Conservation (phyloP, 2,888 invertebrate genomes). For the Nipponacmea schrenckii region DNA sequence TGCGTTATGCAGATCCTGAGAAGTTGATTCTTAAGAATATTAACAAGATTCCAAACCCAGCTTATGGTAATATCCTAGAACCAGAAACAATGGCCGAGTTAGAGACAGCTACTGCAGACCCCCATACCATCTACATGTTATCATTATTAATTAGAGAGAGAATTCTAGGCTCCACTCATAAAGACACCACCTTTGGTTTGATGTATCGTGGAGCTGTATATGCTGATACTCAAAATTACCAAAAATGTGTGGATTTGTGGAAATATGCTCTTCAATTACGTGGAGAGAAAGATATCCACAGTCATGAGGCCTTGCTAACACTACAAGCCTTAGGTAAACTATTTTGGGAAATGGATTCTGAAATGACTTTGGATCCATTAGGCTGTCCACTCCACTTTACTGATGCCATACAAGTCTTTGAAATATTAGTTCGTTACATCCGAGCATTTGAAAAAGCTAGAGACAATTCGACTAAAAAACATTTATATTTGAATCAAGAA, state of each 20-base stretch:
- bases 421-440: constrained; percentile 73
- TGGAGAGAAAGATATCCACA: constrained; percentile 77
- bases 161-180: constrained; percentile 85
- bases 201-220: constrained; percentile 72
- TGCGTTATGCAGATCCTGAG: constrained; percentile 69
- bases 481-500: constrained; percentile 24
- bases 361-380: constrained; percentile 55
- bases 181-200: constrained; percentile 82
- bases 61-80: constrained; percentile 46
- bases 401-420: constrained; percentile 79
- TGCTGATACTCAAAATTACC: constrained; percentile 74
- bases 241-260: constrained; percentile 89
- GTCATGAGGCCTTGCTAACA: constrained; percentile 85
- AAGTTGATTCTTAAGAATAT: constrained; percentile 35
- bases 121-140: constrained; percentile 73
- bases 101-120: constrained; percentile 38
- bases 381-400: constrained; percentile 72
- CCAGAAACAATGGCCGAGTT: constrained; percentile 43
- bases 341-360: constrained; percentile 74
- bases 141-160: constrained; percentile 88
- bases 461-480: neutral
- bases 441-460: constrained; percentile 22
- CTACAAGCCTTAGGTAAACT: constrained; percentile 87
- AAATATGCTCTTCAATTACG: constrained; percentile 83
- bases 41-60: constrained; percentile 22